Evolutionary conservation across 2,797 vertebrate genomes (phyloP), one percentile per base, ranked within the genome.

Genomic region (Antennarius maculatus): DNA sequence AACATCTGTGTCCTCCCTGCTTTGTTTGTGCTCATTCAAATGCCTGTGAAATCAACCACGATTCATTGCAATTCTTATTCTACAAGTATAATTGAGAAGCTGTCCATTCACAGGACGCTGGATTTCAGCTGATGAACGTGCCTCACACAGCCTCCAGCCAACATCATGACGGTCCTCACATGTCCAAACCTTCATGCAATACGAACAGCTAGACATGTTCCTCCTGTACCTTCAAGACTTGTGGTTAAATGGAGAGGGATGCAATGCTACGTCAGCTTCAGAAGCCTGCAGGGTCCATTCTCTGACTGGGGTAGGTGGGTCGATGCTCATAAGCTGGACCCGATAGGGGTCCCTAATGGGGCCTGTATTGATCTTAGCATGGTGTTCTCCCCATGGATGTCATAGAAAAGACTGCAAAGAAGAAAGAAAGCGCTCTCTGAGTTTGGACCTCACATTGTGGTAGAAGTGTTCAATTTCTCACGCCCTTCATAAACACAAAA

Each of bases 311-410:
- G 79, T 37, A 69, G 82, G 28, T 16, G 37, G 85, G 84, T 89
- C 84, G 80, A 90, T 89, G 77, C 78, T 71, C 82, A 64, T 60
- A 81, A 84, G 67, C 80, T 81, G 80, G 61, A 76, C 79, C 79
- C 86, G 46, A 75, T 60, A 78, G 88, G 87, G 85, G 86, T 89
- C 82, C 59, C 77, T 90, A 91, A 92, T 92, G 86, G 86, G 78
- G 76, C 82, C 66, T 57, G 65, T 82, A 92, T 93, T 83, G 91
- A 93, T 92, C 82, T 48, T 31, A 71, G 71, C 69, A 49, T 71
- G 67, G 78, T 69, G 80, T 73, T 85, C 66, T 55, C 80, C 83
- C 77, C 74, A 86, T 86, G 86, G 71, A 86, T 80, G 80, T 89
- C 88, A 91, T 87, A 82, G 84, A 86, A 86, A 81, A 69, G 51